These are phyloP conservation scores for Erebia ligea DNA, from an alignment of 2,888 invertebrate genomes.

Conservation along the genomic window DNA sequence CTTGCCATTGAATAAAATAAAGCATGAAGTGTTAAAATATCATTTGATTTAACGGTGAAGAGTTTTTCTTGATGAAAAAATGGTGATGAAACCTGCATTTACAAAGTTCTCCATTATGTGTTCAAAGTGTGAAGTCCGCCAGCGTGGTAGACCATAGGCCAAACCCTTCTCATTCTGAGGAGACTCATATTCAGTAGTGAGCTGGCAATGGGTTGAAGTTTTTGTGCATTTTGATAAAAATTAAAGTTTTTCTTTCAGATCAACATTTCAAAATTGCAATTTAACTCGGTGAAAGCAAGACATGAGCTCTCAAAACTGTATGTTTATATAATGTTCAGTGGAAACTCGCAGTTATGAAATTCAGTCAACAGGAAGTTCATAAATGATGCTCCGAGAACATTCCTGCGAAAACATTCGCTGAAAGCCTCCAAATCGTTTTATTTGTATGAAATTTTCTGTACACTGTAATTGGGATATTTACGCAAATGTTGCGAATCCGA, in stretches of 20 bases:
- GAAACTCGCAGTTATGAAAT: conserved; percentile 24
- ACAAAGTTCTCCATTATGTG: too few species aligned
- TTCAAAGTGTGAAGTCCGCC: too few species aligned
- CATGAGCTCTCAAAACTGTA: conserved; percentile 14
- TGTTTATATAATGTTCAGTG: conserved; percentile 16
- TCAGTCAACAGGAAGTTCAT: conserved; percentile 21
- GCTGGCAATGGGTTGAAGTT: too few species aligned
- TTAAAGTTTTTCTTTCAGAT: neutral
- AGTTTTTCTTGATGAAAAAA: too few species aligned
- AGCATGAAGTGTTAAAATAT: too few species aligned
- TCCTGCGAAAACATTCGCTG: neutral
- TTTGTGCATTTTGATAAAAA: too few species aligned
- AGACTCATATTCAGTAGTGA: too few species aligned
- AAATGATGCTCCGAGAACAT: conserved; percentile 16
- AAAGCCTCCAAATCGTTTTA: conserved; percentile 18
- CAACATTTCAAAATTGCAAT: conserved; percentile 1
- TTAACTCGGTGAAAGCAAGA: neutral
- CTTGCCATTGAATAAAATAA: too few species aligned
- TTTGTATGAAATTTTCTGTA: conserved; percentile 13
- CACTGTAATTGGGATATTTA: neutral
- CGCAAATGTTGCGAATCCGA: neutral
- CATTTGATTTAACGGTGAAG: too few species aligned
- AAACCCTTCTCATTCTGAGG: too few species aligned
- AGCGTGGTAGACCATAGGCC: too few species aligned
- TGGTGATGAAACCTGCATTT: too few species aligned